Percentiles rank a stretch among this genome's conserved stretches.
Evolutionary conservation across 2,888 invertebrate genomes (phyloP).

Genomic region (Odontothrips loti): DNA sequence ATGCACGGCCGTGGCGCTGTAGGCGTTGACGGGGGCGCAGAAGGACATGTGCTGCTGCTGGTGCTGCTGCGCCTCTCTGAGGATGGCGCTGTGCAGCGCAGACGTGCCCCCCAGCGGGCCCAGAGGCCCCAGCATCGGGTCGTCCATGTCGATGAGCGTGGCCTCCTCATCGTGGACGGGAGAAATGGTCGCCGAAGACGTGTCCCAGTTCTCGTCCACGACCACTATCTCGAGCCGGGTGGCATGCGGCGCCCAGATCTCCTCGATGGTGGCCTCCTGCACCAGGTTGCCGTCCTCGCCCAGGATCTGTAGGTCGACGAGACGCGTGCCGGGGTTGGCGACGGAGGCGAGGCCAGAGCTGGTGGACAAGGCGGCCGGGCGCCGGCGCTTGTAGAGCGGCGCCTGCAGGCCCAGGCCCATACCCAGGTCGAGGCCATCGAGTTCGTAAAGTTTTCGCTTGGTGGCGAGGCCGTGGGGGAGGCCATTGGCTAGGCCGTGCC

Average conservation of each 20-base stretch:
- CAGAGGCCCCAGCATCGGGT: neutral
- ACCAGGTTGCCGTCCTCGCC: constrained; percentile 27
- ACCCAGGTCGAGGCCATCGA: neutral
- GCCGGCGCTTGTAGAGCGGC: neutral
- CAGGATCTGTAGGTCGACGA: constrained; percentile 33
- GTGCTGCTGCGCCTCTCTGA: neutral
- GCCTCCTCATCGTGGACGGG: neutral
- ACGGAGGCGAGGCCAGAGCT: constrained; percentile 19
- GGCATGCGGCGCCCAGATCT: constrained; percentile 15
- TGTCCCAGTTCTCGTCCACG: neutral
- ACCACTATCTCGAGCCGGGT: neutral
- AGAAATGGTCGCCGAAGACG: neutral
- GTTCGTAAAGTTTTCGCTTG: neutral
- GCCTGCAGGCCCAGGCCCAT: neutral
- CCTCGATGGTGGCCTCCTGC: constrained; percentile 23
- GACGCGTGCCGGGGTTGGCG: constrained; percentile 31
- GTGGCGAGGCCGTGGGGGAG: neutral
- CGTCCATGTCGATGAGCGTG: constrained; percentile 2
- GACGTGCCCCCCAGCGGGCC: constrained; percentile 2
- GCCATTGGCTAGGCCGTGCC: neutral
- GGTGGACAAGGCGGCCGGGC: neutral
- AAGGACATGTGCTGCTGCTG: neutral
- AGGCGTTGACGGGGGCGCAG: constrained; percentile 30
- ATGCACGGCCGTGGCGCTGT: constrained; percentile 27
- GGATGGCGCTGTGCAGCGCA: constrained; percentile 2